phyloP scores from a whole-genome alignment of 2,888 invertebrate genomes.

The Ctena decussata region DNA sequence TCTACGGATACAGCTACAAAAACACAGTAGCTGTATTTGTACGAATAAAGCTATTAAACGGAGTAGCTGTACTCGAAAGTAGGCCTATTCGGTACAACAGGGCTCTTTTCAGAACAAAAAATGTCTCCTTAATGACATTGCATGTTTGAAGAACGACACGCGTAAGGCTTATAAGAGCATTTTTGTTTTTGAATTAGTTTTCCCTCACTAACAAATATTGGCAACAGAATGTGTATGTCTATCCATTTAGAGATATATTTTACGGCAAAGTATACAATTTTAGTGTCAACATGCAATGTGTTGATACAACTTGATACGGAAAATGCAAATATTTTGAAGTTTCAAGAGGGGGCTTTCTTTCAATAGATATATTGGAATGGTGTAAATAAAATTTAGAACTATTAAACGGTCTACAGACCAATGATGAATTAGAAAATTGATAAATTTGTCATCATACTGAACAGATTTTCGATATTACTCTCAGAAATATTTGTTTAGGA shows the following conservation, averaged over 20 bases:
- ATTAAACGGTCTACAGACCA: not conserved
- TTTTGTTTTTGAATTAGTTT: too few species aligned
- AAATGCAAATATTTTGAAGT: conserved; percentile 60
- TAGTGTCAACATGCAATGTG: not conserved
- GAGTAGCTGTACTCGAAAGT: too few species aligned
- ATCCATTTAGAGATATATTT: not conserved
- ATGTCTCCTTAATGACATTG: too few species aligned
- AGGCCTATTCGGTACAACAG: too few species aligned
- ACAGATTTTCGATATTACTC: conserved; percentile 57
- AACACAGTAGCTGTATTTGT: too few species aligned
- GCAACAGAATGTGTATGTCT: not conserved
- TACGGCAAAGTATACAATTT: not conserved
- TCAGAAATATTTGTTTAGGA: conserved; percentile 54
- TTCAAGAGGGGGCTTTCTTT: conserved; percentile 19
- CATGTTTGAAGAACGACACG: too few species aligned
- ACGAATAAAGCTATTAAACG: too few species aligned
- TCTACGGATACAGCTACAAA: too few species aligned
- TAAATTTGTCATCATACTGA: conserved; percentile 63
- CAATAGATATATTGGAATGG: conserved; percentile 46
- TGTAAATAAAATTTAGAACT: conserved; percentile 34
- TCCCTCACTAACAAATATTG: too few species aligned
- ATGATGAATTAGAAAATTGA: conserved; percentile 54
- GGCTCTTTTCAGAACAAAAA: too few species aligned
- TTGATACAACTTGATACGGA: not conserved
- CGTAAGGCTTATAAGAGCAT: too few species aligned